Evolutionary conservation across 2,888 invertebrate genomes (phyloP).

Genomic region (Apamea sordens): DNA sequence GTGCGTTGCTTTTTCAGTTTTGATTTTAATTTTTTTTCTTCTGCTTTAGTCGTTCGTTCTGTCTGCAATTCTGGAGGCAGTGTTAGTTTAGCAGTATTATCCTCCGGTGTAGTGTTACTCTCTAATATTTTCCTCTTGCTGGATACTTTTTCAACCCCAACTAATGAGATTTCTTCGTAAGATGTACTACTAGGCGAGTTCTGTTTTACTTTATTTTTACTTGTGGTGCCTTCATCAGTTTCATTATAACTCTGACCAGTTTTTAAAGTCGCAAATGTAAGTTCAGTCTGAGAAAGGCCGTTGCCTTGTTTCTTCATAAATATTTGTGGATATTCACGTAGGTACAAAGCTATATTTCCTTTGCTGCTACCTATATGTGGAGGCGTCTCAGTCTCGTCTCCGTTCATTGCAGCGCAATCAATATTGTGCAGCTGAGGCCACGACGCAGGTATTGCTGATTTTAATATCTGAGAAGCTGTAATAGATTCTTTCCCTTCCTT

Average conservation of each 20-base stretch:
- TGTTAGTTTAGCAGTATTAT: conserved; percentile 19
- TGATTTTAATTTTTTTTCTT: neutral
- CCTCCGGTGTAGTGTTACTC: neutral
- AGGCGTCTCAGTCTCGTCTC: conserved; percentile 79
- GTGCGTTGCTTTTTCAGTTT: conserved; percentile 7
- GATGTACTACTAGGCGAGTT: conserved; percentile 24
- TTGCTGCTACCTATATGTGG: conserved; percentile 77
- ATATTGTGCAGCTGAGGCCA: conserved; percentile 61
- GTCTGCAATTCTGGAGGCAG: conserved; percentile 5
- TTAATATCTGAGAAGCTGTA: conserved; percentile 64
- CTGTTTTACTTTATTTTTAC: conserved; percentile 13
- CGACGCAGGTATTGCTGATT: conserved; percentile 51
- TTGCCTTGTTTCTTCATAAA: conserved; percentile 80
- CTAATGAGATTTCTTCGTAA: conserved; percentile 31
- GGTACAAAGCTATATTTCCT: conserved; percentile 79
- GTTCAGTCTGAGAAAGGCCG: conserved; percentile 67
- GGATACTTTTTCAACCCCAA: conserved; percentile 25
- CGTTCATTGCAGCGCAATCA: conserved; percentile 66
- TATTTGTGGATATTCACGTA: conserved; percentile 85
- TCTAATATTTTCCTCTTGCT: conserved; percentile 40
- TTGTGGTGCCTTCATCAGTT: conserved; percentile 32
- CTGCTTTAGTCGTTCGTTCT: conserved; percentile 6
- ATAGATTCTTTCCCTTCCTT: conserved; percentile 70
- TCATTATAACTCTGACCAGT: conserved; percentile 37
- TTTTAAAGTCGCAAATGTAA: conserved; percentile 38